Evolutionary conservation across 2,888 invertebrate genomes (phyloP), one percentile per base, ranked within the genome.

Genomic region (Caenorhabditis sp.): DNA sequence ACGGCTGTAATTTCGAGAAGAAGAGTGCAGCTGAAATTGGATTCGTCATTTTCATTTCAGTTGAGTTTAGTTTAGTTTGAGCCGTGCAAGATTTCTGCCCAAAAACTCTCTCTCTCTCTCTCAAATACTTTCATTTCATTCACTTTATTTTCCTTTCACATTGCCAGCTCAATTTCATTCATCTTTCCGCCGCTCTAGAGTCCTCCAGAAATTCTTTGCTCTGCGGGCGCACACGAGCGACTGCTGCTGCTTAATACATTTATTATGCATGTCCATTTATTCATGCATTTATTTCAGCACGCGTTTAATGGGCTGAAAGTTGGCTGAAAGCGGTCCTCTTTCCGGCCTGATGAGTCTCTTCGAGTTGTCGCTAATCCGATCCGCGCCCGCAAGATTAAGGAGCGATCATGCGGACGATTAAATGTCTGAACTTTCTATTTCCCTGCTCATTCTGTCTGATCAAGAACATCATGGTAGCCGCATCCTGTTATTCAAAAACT

Each of bases 191-290:
- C n/a, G 15, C 13, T 43, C 13, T 58, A 9, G 4, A n/a, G 9
- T 24, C 7, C 3, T 37, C 17, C 37, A 20, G n/a, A 2, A 39
- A 48, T 66, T 50, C 30, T 50, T 48, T 48, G 35, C 55, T 66
- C 59, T 26, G 15, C 7, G n/a, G 27, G 27, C 48, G n/a, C 9
- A 22, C n/a, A 50, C 5, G 9, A 43, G 24, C 20, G 48, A 22
- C 35, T 65, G 20, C 17, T 46, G 45, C 63, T 48, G 9, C 41
- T 58, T 58, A 50, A 68, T 48, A 52, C 58, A 68, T 68, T 59
- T 58, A 65, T 72, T 63, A 72, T 72, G 72, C 52, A 72, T 72
- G 63, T 43, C 48, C 58, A 72, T 72, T 72, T 63, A 72, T 72
- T 72, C 63, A 72, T 63, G 63, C 63, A 63, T 72, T 61, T 52